phyloP scores from a whole-genome alignment of 2,888 invertebrate species.

The Clepsis dumicolana region DNA sequence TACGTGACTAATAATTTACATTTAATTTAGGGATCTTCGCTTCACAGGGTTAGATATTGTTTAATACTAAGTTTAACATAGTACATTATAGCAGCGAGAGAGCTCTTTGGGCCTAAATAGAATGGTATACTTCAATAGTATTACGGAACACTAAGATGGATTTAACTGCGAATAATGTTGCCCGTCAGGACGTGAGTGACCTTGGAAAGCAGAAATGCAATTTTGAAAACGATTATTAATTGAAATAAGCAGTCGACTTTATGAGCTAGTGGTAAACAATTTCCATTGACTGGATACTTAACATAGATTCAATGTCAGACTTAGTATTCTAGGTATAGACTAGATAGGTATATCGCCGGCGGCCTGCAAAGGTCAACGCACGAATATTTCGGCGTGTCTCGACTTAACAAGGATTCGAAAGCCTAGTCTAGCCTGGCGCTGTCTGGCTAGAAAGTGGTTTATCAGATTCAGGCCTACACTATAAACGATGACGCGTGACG shows the following conservation, averaged over 20 bases:
- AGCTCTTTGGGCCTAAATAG: no score
- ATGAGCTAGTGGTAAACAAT: background rate
- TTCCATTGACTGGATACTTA: conserved; percentile 41
- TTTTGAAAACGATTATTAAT: background rate
- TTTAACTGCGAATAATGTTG: background rate
- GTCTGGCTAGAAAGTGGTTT: conserved; percentile 38
- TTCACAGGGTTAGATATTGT: no score
- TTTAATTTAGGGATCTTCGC: no score
- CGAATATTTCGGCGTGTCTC: conserved; percentile 64
- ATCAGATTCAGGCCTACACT: conserved; percentile 15
- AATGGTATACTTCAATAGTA: no score
- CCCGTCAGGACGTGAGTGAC: background rate
- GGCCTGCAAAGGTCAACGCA: conserved; percentile 70
- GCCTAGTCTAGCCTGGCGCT: conserved; percentile 45
- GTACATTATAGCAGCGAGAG: no score
- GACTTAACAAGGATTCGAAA: conserved; percentile 60
- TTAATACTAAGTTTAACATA: no score
- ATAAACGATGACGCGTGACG: conserved; percentile 10
- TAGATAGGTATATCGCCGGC: conserved; percentile 34
- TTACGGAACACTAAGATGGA: no score
- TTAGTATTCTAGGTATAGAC: conserved; percentile 20
- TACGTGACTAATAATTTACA: no score
- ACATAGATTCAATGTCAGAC: conserved; percentile 71
- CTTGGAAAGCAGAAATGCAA: background rate
- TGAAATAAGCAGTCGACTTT: background rate